Evolutionary conservation across 1,140 invertebrate species (phyloP).

Genomic region (Nylanderia fulva): DNA sequence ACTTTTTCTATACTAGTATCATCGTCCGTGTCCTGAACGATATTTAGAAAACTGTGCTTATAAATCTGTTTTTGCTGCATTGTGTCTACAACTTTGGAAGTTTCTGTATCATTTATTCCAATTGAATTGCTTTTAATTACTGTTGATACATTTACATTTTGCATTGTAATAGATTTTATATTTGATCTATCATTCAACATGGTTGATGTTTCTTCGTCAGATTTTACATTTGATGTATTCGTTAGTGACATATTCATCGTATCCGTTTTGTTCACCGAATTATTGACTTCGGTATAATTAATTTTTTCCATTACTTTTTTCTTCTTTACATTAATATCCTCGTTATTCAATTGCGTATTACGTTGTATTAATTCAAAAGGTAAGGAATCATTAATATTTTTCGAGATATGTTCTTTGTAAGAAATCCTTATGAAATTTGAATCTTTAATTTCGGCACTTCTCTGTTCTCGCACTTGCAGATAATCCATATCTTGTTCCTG

Average conservation of each 20-base stretch:
- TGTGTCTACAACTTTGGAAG: not conserved
- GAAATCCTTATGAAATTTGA: not conserved
- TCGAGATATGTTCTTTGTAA: not conserved
- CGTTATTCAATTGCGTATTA: not conserved
- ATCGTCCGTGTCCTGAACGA: conserved; percentile 2
- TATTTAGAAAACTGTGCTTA: conserved; percentile 7
- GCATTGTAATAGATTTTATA: not conserved
- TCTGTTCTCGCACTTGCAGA: conserved; percentile 73
- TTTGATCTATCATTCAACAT: not conserved
- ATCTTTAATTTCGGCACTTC: conserved; percentile 59
- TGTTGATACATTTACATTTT: not conserved
- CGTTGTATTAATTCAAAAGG: not conserved
- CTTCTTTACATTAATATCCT: not conserved
- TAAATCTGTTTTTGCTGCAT: conserved; percentile 3
- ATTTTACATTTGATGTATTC: not conserved
- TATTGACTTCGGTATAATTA: not conserved
- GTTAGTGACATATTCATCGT: not conserved
- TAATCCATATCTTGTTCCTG: conserved; percentile 66
- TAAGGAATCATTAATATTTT: not conserved
- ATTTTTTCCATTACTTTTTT: not conserved
- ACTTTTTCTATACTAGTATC: conserved; percentile 54
- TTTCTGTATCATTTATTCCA: not conserved
- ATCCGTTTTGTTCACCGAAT: not conserved
- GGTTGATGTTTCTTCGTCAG: not conserved
- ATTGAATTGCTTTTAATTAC: not conserved